These are phyloP conservation scores for Cranoglanis bouderius DNA, from an alignment of 2,113 vertebrate genomes.

Conservation along the genomic window DNA sequence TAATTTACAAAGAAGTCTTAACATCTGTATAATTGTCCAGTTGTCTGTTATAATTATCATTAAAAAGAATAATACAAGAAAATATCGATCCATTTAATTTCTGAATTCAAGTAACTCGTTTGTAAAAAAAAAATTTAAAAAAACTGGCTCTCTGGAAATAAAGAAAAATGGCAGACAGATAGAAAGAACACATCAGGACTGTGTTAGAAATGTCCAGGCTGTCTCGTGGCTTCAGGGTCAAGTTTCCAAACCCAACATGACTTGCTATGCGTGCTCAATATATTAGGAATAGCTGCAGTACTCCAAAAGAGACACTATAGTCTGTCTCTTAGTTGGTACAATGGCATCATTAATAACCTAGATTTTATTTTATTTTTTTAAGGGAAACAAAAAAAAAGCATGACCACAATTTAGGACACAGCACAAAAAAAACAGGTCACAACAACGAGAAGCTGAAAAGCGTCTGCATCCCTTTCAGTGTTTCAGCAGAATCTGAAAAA, in stretches of 20 bases:
- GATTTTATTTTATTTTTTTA: not conserved
- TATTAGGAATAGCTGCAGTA: not conserved
- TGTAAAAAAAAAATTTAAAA: not conserved
- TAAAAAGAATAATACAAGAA: not conserved
- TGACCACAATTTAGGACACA: not conserved
- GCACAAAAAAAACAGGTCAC: not conserved
- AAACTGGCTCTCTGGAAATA: not conserved
- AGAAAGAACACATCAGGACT: not conserved
- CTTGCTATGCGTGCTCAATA: no score
- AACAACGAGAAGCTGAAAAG: not conserved
- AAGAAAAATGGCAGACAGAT: not conserved
- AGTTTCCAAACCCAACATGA: no score
- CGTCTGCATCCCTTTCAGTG: not conserved
- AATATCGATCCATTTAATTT: not conserved
- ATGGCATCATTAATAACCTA: not conserved
- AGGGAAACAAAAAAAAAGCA: not conserved
- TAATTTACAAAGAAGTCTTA: not conserved
- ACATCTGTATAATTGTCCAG: not conserved
- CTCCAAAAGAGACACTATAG: not conserved
- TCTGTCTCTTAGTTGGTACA: not conserved
- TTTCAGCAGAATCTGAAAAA: not conserved
- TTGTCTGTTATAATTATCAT: no score
- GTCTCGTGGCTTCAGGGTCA: not conserved
- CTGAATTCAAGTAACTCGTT: not conserved
- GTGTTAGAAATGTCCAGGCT: no score